phyloP scores from a whole-genome alignment of 2,888 invertebrate species.

The Euzophera pinguis region DNA sequence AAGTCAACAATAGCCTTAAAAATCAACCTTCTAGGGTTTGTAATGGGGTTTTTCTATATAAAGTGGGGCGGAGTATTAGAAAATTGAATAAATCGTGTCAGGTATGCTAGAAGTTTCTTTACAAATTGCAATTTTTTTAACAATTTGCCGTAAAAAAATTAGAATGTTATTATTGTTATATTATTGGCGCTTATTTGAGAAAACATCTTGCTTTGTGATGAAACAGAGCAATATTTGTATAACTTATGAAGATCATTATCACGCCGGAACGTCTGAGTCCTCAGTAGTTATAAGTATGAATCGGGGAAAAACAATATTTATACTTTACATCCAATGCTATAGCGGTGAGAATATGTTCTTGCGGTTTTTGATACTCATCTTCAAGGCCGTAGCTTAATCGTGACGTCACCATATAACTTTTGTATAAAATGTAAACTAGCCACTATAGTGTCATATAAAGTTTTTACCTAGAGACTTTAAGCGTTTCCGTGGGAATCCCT shows the following conservation, averaged over 20 bases:
- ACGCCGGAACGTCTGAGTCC: slow-evolving; percentile 13
- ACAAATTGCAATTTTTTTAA: too few species aligned
- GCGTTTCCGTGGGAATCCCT: too few species aligned
- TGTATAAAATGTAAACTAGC: not conserved
- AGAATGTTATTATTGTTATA: too few species aligned
- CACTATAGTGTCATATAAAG: not conserved
- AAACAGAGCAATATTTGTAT: slow-evolving; percentile 30
- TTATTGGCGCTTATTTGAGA: too few species aligned
- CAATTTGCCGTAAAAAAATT: too few species aligned
- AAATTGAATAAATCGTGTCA: too few species aligned
- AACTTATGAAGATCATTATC: slow-evolving; percentile 36
- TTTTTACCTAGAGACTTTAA: too few species aligned
- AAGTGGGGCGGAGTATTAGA: too few species aligned
- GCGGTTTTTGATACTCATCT: slow-evolving; percentile 14
- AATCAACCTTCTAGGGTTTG: too few species aligned
- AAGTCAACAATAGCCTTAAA: too few species aligned
- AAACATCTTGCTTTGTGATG: slow-evolving; percentile 22
- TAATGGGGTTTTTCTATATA: too few species aligned
- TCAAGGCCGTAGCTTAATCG: slow-evolving; percentile 12
- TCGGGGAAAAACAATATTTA: not conserved
- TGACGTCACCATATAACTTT: not conserved
- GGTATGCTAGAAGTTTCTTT: too few species aligned
- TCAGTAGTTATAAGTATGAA: not conserved
- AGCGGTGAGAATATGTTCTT: slow-evolving; percentile 1
- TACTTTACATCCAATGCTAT: not conserved